Evolutionary conservation across 2,113 vertebrate species (phyloP).

Genomic region (Eurypyga helias): DNA sequence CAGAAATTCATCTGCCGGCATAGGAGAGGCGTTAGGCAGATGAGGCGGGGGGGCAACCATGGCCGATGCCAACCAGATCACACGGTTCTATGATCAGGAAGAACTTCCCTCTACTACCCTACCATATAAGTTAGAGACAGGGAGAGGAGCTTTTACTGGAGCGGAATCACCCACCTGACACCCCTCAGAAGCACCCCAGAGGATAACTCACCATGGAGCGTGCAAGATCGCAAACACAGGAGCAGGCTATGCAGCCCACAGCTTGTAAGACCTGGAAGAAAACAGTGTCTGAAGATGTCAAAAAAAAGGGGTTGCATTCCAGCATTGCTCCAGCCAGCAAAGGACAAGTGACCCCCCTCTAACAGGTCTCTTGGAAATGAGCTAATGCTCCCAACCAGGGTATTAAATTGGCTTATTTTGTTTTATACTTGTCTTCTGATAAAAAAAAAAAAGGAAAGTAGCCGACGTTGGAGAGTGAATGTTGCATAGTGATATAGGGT

Average conservation of each 20-base stretch:
- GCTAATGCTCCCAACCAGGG: background rate
- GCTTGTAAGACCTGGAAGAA: background rate
- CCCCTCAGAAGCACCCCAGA: background rate
- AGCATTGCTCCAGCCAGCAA: background rate
- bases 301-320: background rate
- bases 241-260: background rate
- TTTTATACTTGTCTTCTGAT: background rate
- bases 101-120: background rate
- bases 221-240: background rate
- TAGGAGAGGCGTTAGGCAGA: background rate
- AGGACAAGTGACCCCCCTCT: background rate
- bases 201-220: accelerated
- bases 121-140: accelerated
- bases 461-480: background rate
- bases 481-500: background rate
- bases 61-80: background rate
- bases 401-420: background rate
- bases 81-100: background rate
- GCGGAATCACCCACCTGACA: background rate
- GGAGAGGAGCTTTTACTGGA: background rate
- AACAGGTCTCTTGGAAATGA: background rate
- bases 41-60: accelerated
- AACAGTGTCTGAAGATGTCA: background rate
- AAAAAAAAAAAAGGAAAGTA: background rate
- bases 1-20: background rate